Percentiles rank a stretch among this genome's conserved stretches.
Conservation (phyloP, 2,888 invertebrate species). For the Xiphydria camelus region DNA sequence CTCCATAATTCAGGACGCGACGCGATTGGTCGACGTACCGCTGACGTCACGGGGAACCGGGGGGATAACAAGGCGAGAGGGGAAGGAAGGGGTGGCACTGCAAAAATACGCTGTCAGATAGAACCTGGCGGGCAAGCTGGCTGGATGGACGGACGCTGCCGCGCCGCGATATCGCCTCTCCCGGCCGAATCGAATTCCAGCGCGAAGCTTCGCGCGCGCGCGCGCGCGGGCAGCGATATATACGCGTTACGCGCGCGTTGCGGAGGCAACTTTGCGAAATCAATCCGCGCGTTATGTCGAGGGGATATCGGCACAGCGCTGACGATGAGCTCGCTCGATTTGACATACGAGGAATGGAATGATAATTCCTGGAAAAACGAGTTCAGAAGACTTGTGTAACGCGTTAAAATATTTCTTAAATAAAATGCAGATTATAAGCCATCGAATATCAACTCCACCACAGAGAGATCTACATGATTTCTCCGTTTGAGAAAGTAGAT, state of each 20-base stretch:
- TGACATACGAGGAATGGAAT: too few species aligned
- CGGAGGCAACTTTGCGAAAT: not conserved
- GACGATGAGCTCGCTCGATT: too few species aligned
- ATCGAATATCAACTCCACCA: too few species aligned
- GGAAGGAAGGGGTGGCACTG: constrained; percentile 34
- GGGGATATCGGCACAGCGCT: too few species aligned
- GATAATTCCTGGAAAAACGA: too few species aligned
- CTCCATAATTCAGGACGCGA: constrained; percentile 48
- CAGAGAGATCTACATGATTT: too few species aligned
- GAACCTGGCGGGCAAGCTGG: constrained; percentile 39
- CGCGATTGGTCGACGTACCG: constrained; percentile 44
- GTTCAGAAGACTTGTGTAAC: too few species aligned
- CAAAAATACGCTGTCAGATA: constrained; percentile 49
- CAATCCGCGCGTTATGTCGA: too few species aligned
- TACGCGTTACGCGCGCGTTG: not conserved
- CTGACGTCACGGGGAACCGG: constrained; percentile 50
- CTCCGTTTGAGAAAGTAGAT: too few species aligned
- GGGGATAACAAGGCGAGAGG: constrained; percentile 39
- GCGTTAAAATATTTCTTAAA: too few species aligned
- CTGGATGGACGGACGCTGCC: constrained; percentile 36
- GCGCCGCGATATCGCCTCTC: not conserved
- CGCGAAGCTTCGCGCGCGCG: not conserved
- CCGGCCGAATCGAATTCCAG: not conserved
- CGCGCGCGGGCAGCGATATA: too few species aligned
- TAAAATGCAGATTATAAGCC: too few species aligned